Conservation (phyloP, 2,888 invertebrate species). For the Drosophila yooni region DNA sequence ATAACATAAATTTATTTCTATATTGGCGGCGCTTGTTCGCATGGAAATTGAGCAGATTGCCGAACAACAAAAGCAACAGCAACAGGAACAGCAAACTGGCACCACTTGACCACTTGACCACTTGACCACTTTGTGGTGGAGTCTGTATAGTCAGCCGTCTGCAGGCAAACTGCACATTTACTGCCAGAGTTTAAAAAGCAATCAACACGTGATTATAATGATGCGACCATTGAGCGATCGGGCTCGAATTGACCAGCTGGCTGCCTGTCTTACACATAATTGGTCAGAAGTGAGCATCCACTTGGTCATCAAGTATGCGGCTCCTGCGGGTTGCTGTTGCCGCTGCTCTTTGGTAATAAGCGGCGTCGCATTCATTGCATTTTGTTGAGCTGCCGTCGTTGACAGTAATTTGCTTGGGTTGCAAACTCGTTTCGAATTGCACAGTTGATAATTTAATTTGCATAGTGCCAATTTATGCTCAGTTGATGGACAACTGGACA, state of each 20-base stretch:
- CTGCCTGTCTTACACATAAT: constrained; percentile 78
- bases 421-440: constrained; percentile 72
- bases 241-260: constrained; percentile 32
- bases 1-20: constrained; percentile 51
- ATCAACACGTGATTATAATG: constrained; percentile 82
- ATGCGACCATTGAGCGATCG: constrained; percentile 58
- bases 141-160: constrained; percentile 5
- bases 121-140: constrained; percentile 18
- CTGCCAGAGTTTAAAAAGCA: constrained; percentile 75
- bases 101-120: constrained; percentile 42
- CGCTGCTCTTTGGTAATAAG: constrained; percentile 58
- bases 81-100: constrained; percentile 13
- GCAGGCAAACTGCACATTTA: constrained; percentile 58
- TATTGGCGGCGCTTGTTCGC: constrained; percentile 60
- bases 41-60: constrained; percentile 45
- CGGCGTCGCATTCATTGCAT: constrained; percentile 73
- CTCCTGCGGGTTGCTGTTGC: constrained; percentile 20
- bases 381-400: constrained; percentile 63
- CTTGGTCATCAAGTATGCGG: constrained; percentile 3
- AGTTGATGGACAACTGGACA: constrained; percentile 68
- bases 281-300: constrained; percentile 36
- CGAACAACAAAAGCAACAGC: background rate
- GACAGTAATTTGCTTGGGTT: constrained; percentile 80
- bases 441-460: constrained; percentile 82
- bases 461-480: constrained; percentile 83